Base-by-base conservation (phyloP, 2,888 invertebrate species). In the Listrodromus nycthemerus region DNA sequence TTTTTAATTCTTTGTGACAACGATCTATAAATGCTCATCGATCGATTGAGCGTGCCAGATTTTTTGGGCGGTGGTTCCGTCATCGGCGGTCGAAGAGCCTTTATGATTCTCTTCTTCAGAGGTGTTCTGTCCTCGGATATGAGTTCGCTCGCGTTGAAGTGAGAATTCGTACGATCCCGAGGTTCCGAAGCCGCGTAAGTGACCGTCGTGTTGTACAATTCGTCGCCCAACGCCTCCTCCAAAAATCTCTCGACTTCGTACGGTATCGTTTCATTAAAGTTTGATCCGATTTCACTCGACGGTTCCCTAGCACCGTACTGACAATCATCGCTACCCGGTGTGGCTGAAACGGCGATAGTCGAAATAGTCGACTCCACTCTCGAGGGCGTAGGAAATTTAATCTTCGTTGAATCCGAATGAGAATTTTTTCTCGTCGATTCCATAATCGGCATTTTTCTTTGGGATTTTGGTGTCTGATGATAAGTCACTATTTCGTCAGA, bases 341-440 rank as follows among this genome's bases (percentile, higher is more conserved):
- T 80, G 0, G 71, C 67, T 10, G 66, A n/a, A 8, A 70, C 2
- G 5, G 77, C 85, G 7, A 87, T 88, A 1, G 85, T 82, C 8
- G 88, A 86, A 41, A 89, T 85, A 0, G 84, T 85, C 2, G 83
- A 81, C 45, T 83, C 88, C 6, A 74, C 45, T 16, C 80, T 76
- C 0, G 86, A 84, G 3, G 80, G 82, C 6, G 85, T 78, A 10
- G 79, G 84, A n/a, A 73, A 79, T 21, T 73, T 80, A 1, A 78
- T 78, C 63, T 70, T 85, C 10, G 69, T 76, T 21, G 78, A 80
- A 55, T 86, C 84, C 19, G 80, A 85, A 16, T 85, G 80, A 6
- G 82, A 80, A 0, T 80, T 69, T 75, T 89, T 86, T 33, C 89
- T 86, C 1, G 91, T 90, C 4, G 90, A 90, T 65, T 91, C 90